Evolutionary conservation across 2,113 vertebrate species (phyloP).

Genomic region (Pao palembangensis): DNA sequence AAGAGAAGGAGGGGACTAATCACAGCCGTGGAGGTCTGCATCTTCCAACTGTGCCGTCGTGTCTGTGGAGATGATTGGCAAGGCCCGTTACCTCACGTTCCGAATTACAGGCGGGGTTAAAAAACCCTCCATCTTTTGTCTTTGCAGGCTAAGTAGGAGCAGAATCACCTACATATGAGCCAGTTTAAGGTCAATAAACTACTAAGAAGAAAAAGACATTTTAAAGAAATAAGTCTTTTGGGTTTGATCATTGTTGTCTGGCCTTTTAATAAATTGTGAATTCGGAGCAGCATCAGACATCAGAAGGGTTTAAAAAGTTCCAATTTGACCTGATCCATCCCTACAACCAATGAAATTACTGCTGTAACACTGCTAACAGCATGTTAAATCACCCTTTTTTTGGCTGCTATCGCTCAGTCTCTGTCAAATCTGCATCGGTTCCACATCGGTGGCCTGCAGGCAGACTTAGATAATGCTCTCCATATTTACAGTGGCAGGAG

Average conservation of each 20-base stretch:
- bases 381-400: slow-evolving; percentile 47
- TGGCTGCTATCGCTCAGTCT: slow-evolving; percentile 50
- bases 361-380: slow-evolving; percentile 41
- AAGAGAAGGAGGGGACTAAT: no score
- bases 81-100: no score
- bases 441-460: slow-evolving; percentile 54
- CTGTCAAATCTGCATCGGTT: slow-evolving; percentile 66
- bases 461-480: slow-evolving; percentile 53
- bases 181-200: no score
- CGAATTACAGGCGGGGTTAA: no score
- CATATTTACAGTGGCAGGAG: slow-evolving; percentile 64
- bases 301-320: slow-evolving; percentile 25
- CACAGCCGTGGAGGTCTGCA: no score
- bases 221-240: not conserved
- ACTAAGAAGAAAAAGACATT: no score
- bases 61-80: no score
- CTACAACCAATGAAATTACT: slow-evolving; percentile 28
- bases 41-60: no score
- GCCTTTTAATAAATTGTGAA: not conserved
- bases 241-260: not conserved
- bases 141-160: no score
- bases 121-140: no score
- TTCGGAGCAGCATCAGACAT: slow-evolving; percentile 1
- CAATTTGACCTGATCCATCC: slow-evolving; percentile 2
- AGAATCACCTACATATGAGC: no score